phyloP scores from a whole-genome alignment of 2,888 invertebrate species.

The Lycophotia porphyrea region DNA sequence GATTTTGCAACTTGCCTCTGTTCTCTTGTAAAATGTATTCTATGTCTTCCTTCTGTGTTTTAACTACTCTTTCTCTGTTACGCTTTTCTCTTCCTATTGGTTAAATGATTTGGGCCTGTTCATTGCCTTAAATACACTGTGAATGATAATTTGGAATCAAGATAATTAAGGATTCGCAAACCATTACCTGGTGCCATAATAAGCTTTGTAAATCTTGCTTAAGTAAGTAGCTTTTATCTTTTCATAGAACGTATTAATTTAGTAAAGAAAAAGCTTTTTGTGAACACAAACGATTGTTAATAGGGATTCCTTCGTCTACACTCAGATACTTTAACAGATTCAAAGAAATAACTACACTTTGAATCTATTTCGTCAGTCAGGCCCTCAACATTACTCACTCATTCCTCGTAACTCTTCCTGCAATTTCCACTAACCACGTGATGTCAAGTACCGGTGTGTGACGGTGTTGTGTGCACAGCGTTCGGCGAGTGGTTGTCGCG shows the following conservation, averaged over 20 bases:
- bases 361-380: slow-evolving; percentile 1
- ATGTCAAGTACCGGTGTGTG: slow-evolving; percentile 61
- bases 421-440: slow-evolving; percentile 38
- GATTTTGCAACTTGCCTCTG: slow-evolving; percentile 1
- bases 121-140: neutral
- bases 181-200: neutral
- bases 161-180: neutral
- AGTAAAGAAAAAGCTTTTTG: neutral
- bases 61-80: slow-evolving; percentile 3
- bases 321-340: neutral
- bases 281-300: neutral
- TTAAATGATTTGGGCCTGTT: slow-evolving; percentile 45
- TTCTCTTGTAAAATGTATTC: slow-evolving; percentile 9
- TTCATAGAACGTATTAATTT: neutral
- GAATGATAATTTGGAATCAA: neutral
- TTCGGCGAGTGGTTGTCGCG: slow-evolving; percentile 89
- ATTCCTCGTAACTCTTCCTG: slow-evolving; percentile 29
- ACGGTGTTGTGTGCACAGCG: slow-evolving; percentile 78
- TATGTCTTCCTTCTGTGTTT: slow-evolving; percentile 18
- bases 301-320: neutral
- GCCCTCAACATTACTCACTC: slow-evolving; percentile 32
- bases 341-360: neutral
- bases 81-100: slow-evolving; percentile 7
- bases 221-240: neutral
- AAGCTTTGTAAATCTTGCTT: neutral